phyloP scores from a whole-genome alignment of 2,113 vertebrate genomes.

The Erythrolamprus reginae region DNA sequence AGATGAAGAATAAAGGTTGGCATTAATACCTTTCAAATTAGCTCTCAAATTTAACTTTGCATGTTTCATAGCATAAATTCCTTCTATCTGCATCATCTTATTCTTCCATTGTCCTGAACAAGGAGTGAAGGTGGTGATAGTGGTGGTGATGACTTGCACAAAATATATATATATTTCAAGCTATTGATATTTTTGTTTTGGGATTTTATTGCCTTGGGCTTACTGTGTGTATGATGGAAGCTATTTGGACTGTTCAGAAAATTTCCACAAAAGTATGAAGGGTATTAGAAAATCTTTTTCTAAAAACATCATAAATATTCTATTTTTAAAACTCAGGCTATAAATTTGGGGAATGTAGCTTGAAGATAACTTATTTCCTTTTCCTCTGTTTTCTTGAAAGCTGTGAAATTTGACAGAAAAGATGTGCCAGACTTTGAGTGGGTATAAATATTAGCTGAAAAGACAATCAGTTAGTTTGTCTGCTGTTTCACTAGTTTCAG shows the following conservation, averaged over 20 bases:
- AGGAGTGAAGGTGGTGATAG: background rate
- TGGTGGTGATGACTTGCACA: background rate
- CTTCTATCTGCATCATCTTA: background rate
- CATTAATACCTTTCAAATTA: no score
- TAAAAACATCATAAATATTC: background rate
- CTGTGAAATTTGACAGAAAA: background rate
- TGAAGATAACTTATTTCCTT: background rate
- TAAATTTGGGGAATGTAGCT: background rate
- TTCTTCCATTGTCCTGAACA: background rate
- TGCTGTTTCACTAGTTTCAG: background rate
- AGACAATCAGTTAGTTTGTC: background rate
- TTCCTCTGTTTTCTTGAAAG: background rate
- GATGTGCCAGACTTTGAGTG: background rate
- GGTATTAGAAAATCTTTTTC: background rate
- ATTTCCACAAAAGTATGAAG: background rate
- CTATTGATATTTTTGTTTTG: background rate
- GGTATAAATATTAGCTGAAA: background rate
- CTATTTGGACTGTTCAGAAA: background rate
- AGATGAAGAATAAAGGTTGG: no score
- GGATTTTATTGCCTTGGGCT: background rate
- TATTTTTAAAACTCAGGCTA: background rate
- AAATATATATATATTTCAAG: background rate
- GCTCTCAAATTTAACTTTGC: background rate
- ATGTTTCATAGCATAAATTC: background rate
- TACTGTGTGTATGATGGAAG: background rate